Conservation (phyloP, 1,140 invertebrate species). For the Apis cerana region DNA sequence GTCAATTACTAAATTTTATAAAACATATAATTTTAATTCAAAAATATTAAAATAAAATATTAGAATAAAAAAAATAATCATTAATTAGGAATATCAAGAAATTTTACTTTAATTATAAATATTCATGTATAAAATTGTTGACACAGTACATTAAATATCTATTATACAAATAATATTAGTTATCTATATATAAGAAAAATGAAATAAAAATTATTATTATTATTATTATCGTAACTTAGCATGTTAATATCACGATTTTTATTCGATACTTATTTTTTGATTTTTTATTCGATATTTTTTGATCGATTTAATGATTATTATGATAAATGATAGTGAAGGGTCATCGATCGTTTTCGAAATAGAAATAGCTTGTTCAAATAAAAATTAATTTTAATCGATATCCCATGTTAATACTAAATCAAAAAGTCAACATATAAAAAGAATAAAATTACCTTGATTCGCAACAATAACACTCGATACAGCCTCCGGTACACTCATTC, state of each 20-base stretch:
- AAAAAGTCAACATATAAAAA: background rate
- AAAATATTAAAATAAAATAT: too few species aligned
- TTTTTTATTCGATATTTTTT: background rate
- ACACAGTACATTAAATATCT: too few species aligned
- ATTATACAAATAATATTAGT: too few species aligned
- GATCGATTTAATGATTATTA: background rate
- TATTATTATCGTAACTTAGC: slow-evolving; percentile 2
- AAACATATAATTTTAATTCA: too few species aligned
- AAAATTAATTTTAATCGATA: background rate
- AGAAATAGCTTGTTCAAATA: too few species aligned
- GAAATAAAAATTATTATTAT: too few species aligned
- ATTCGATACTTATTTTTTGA: background rate
- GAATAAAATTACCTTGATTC: slow-evolving; percentile 84
- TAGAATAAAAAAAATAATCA: background rate
- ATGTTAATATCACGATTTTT: slow-evolving; percentile 11
- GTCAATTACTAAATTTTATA: too few species aligned
- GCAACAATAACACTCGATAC: slow-evolving; percentile 90
- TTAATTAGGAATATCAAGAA: too few species aligned
- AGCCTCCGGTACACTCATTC: slow-evolving; percentile 93
- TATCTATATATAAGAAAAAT: background rate
- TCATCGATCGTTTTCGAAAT: background rate
- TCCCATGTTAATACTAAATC: background rate
- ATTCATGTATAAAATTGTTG: too few species aligned
- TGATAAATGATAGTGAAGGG: background rate
- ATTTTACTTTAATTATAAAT: too few species aligned